Conservation (phyloP, 1,140 invertebrate genomes). For the Himalopsyche phryganea region DNA sequence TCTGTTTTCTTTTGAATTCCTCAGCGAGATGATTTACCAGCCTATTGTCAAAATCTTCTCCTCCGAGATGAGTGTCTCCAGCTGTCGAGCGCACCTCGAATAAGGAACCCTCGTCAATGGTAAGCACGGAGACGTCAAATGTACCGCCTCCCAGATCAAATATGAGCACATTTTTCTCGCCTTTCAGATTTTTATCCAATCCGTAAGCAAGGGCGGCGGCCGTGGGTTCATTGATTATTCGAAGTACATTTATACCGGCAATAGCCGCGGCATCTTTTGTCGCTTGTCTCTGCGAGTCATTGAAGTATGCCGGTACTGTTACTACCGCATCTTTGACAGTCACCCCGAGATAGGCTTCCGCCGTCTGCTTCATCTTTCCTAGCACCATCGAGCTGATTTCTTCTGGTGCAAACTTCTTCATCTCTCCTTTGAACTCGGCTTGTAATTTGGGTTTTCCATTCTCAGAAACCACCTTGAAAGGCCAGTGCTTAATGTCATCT, state of each 20-base stretch:
- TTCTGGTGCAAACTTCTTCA: conserved; percentile 67
- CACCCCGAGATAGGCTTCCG: conserved; percentile 55
- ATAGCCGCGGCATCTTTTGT: conserved; percentile 65
- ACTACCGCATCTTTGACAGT: conserved; percentile 63
- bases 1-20: conserved; percentile 36
- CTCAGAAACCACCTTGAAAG: conserved; percentile 65
- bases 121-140: conserved; percentile 69
- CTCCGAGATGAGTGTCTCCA: conserved; percentile 55
- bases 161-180: conserved; percentile 62
- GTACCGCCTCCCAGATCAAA: conserved; percentile 56
- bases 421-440: conserved; percentile 65
- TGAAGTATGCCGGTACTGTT: conserved; percentile 57
- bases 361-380: conserved; percentile 61
- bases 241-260: conserved; percentile 64
- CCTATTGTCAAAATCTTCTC: conserved; percentile 43
- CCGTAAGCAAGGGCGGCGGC: conserved; percentile 73
- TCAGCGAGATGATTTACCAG: conserved; percentile 61
- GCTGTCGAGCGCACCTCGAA: conserved; percentile 68
- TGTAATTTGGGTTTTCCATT: conserved; percentile 62
- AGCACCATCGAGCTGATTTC: conserved; percentile 67
- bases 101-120: conserved; percentile 65
- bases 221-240: conserved; percentile 73
- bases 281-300: conserved; percentile 55
- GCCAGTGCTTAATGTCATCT: conserved; percentile 73
- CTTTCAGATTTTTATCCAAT: conserved; percentile 72